Conservation (phyloP, 2,888 invertebrate species). For the Drosophila colorata region DNA sequence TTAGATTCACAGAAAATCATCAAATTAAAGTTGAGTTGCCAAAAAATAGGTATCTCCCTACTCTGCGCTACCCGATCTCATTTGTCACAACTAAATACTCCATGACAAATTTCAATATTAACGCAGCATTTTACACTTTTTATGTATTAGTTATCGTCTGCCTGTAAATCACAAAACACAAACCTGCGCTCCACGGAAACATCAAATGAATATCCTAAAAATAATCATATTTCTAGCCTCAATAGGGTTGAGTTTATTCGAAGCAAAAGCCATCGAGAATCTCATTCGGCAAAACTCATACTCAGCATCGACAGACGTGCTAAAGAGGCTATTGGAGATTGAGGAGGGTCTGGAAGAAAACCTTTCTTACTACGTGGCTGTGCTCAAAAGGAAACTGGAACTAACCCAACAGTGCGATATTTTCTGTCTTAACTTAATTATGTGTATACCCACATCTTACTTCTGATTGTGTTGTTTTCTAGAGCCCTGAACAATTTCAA, state of each 20-base stretch:
- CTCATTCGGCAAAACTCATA: neutral
- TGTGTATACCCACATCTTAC: neutral
- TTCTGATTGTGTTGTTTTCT: neutral
- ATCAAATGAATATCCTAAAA: slow-evolving; percentile 8
- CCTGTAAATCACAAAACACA: neutral
- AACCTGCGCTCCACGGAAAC: neutral
- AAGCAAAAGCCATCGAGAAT: neutral
- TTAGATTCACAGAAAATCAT: no score
- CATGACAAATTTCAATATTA: neutral
- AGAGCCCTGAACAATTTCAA: slow-evolving; percentile 25
- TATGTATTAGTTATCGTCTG: no score
- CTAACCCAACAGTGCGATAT: slow-evolving; percentile 35
- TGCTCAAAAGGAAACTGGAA: slow-evolving; percentile 25
- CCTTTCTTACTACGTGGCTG: slow-evolving; percentile 20
- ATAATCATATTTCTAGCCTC: neutral
- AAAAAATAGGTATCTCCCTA: no score
- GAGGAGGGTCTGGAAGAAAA: slow-evolving; percentile 38
- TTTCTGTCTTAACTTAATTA: fast-evolving
- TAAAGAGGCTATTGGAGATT: slow-evolving; percentile 23
- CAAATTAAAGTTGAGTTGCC: no score
- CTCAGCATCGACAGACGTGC: slow-evolving; percentile 25
- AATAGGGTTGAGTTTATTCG: neutral
- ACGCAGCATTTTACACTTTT: no score
- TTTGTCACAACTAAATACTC: neutral
- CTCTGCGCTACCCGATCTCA: neutral